phyloP scores from a whole-genome alignment of 2,113 vertebrate species.

The Cyanoderma ruficeps region DNA sequence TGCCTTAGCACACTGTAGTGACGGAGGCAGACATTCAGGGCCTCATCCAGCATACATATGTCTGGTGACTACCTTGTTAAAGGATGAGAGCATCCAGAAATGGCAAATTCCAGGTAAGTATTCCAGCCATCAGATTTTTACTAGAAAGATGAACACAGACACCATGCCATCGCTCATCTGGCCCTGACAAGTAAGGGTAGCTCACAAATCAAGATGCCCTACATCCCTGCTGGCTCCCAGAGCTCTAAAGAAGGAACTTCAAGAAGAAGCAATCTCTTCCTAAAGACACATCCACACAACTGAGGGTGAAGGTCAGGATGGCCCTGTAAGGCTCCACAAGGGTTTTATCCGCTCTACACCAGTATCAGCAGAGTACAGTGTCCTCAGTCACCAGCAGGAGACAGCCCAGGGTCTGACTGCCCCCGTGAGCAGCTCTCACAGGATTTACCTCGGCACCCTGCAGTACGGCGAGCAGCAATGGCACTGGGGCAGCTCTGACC shows the following conservation, averaged over 20 bases:
- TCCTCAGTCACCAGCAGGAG: not conserved
- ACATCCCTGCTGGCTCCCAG: not conserved
- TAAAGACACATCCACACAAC: fast-evolving
- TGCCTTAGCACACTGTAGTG: not conserved
- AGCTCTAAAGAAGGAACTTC: not conserved
- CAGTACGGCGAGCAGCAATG: not conserved
- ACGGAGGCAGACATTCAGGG: not conserved
- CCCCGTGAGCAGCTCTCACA: not conserved
- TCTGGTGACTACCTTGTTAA: not conserved
- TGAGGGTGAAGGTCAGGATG: fast-evolving
- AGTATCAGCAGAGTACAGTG: not conserved
- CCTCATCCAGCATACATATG: not conserved
- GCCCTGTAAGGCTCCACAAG: not conserved
- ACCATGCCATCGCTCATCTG: not conserved
- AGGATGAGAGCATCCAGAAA: not conserved
- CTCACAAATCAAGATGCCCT: not conserved
- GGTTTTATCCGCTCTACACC: not conserved
- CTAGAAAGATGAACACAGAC: not conserved
- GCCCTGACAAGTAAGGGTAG: not conserved
- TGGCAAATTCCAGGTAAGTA: fast-evolving
- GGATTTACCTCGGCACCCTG: not conserved
- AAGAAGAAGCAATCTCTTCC: not conserved
- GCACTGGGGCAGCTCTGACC: not conserved
- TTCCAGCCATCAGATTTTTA: not conserved
- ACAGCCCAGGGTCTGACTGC: not conserved